Base-by-base conservation (phyloP, 2,797 vertebrate species). In the Sphenopsis melanotis region DNA sequence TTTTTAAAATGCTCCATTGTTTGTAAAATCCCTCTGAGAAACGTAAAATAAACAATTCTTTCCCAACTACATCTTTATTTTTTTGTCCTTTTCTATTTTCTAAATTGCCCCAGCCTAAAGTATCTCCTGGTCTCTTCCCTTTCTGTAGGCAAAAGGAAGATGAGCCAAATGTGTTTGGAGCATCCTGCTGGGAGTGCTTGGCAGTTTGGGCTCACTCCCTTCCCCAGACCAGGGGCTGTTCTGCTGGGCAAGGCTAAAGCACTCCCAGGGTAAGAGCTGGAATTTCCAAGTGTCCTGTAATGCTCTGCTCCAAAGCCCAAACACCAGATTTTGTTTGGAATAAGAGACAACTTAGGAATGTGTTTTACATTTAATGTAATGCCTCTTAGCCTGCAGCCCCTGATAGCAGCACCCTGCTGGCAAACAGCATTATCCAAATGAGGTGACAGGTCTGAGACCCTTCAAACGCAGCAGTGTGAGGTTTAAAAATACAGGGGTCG, bases 11-110 rank as follows among this genome's bases (percentile, higher is more conserved):
- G 91, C 96, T 94, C 93, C 95, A 94, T 95, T 96, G 93, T 97
- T 96, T 97, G 95, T 96, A 95, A 96, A 90, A 95, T 78, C 93
- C 93, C 95, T 95, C 89, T 93, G 92, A 96, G 71, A 95, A 96
- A 96, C 70, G 32, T 71, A 71, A 96, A 96, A 96, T 94, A 97
- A 96, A 96, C 72, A 80, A 92, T 89, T 96, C 66, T 97, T 96
- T 95, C 96, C 95, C 95, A 94, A 96, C 39, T 61, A 80, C 49
- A 60, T 78, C 27, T 87, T 72, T n/a, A n/a, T 82, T 60, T 72
- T 60, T 83, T 65, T 47, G 63, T 87, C 44, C 61, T 92, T 66
- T 70, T 74, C 56, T 87, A 0, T 72, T 79, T 81, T 79, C 26
- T 64, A 95, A 94, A 61, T 83, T 83, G 89, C 41, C 82, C 63